Conservation (phyloP, 2,888 invertebrate species). For the Troilus luridus region DNA sequence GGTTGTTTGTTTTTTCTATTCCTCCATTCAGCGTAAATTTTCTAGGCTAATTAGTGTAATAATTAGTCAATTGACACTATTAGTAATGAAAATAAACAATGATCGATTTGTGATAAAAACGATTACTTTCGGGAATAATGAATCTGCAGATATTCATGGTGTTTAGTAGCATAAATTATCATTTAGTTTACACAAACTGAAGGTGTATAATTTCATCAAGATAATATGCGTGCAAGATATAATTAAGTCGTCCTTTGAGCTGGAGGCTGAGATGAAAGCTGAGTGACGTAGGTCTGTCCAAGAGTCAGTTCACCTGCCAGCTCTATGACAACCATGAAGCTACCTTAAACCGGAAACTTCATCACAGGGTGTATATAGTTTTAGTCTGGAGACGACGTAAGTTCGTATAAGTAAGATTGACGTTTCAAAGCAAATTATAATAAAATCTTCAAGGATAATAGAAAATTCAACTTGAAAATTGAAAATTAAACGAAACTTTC, state of each 20-base stretch:
- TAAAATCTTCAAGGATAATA: not conserved
- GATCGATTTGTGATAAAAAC: too few species aligned
- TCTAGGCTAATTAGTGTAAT: too few species aligned
- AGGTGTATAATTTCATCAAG: not conserved
- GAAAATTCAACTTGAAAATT: not conserved
- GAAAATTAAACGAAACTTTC: too few species aligned
- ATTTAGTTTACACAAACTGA: not conserved
- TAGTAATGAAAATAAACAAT: too few species aligned
- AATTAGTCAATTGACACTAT: too few species aligned
- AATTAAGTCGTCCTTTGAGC: not conserved
- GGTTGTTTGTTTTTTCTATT: too few species aligned
- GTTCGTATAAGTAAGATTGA: not conserved
- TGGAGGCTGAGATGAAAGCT: not conserved
- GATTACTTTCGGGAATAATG: too few species aligned
- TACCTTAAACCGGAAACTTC: not conserved
- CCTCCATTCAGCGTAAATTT: too few species aligned
- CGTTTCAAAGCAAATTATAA: not conserved
- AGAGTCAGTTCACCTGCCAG: not conserved
- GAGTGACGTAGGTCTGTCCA: not conserved
- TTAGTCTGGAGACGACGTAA: not conserved
- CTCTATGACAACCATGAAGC: conserved; percentile 5
- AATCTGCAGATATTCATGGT: too few species aligned
- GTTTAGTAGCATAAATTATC: not conserved
- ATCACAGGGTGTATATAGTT: not conserved
- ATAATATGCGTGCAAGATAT: not conserved